A percentile compares a stretch with the other conserved stretches of the same genome.
These are phyloP conservation scores for Microcebus ravelobensis DNA, from an alignment of 2,113 vertebrate species.

Conservation along the genomic window DNA sequence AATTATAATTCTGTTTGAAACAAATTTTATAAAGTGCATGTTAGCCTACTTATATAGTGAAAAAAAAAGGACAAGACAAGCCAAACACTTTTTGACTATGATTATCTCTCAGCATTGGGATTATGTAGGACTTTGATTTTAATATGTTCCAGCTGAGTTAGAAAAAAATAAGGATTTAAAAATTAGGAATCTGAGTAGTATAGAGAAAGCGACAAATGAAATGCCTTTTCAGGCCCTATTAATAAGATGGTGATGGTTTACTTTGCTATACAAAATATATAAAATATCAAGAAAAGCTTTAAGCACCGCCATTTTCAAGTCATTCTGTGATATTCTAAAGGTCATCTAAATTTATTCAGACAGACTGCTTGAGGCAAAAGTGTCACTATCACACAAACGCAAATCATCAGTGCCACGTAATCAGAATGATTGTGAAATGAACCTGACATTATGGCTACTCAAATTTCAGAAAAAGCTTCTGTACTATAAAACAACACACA, in stretches of 20 bases:
- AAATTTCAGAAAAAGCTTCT: neutral
- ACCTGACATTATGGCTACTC: neutral
- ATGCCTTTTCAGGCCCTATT: neutral
- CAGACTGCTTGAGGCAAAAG: neutral
- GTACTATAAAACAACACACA: neutral
- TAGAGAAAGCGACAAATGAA: neutral
- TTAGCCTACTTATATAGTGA: neutral
- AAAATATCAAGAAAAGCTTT: neutral
- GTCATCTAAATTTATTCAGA: neutral
- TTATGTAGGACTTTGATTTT: neutral
- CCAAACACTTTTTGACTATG: neutral
- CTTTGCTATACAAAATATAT: neutral
- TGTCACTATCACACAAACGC: neutral
- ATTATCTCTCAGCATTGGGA: neutral
- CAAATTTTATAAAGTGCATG: neutral
- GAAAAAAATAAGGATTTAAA: neutral
- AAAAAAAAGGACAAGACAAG: neutral
- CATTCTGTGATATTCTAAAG: neutral
- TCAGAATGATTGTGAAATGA: neutral
- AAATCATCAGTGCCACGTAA: neutral
- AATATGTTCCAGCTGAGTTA: neutral
- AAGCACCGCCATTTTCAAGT: neutral
- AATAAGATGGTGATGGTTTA: neutral
- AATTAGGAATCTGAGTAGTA: neutral
- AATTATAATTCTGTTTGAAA: neutral